phyloP scores from a whole-genome alignment of 2,888 invertebrate species.

The Ormyrus nitidulus region DNA sequence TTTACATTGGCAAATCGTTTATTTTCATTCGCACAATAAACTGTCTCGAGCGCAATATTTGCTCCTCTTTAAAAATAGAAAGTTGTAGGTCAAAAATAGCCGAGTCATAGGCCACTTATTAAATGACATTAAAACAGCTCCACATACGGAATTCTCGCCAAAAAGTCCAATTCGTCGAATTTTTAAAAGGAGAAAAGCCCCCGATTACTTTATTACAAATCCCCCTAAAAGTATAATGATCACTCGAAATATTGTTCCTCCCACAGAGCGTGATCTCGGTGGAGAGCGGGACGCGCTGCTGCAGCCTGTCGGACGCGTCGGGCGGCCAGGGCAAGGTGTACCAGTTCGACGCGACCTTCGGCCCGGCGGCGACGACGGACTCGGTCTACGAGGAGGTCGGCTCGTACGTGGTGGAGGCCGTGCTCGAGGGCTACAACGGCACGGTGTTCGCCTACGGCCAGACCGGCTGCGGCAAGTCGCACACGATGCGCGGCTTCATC shows the following conservation, averaged over 20 bases:
- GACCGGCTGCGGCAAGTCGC: conserved; percentile 94
- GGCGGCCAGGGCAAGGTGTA: conserved; percentile 67
- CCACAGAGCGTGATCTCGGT: conserved; percentile 82
- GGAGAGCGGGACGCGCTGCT: conserved; percentile 78
- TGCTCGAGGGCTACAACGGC: conserved; percentile 93
- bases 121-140: too few species aligned
- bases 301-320: conserved; percentile 76
- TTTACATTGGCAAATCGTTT: too few species aligned
- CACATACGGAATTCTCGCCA: too few species aligned
- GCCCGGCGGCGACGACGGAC: conserved; percentile 86
- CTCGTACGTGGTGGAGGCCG: conserved; percentile 80
- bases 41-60: too few species aligned
- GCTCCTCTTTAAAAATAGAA: too few species aligned
- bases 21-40: too few species aligned
- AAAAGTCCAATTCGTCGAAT: too few species aligned
- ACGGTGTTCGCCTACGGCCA: conserved; percentile 96
- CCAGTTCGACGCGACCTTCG: conserved; percentile 89
- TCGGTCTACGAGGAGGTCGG: conserved; percentile 89
- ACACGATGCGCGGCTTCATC: conserved; percentile 87
- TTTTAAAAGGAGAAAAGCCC: too few species aligned
- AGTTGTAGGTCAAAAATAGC: too few species aligned
- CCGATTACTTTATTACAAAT: too few species aligned
- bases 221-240: too few species aligned
- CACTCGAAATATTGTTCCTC: conserved; percentile 41
- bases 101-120: too few species aligned